Conservation (phyloP, 2,888 invertebrate genomes). For the Perizoma flavofasciatum region DNA sequence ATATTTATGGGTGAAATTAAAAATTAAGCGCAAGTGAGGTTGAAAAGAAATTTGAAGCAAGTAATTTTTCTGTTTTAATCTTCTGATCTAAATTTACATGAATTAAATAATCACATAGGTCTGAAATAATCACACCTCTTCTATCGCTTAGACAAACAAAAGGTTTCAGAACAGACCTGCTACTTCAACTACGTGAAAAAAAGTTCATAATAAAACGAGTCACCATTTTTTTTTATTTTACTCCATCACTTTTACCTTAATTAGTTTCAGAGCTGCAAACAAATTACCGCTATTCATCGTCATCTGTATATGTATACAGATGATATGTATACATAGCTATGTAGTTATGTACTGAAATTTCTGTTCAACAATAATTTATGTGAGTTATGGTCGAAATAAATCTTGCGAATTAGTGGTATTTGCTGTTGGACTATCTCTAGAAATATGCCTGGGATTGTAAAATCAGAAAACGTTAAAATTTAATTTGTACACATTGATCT, state of each 20-base stretch:
- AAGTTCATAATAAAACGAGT: too few relatives aligned
- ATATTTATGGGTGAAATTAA: conserved; percentile 42
- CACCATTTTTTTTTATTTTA: too few relatives aligned
- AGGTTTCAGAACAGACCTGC: too few relatives aligned
- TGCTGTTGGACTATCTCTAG: conserved; percentile 16
- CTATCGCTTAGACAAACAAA: too few relatives aligned
- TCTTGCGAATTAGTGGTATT: conserved; percentile 47
- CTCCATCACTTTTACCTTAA: too few relatives aligned
- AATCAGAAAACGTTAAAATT: conserved; percentile 2
- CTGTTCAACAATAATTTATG: conserved; percentile 57
- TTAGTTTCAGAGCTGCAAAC: conserved; percentile 32
- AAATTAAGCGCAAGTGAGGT: conserved; percentile 40
- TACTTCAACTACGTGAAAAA: too few relatives aligned
- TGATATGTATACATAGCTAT: too few relatives aligned
- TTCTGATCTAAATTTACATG: too few relatives aligned
- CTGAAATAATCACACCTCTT: too few relatives aligned
- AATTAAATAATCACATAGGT: too few relatives aligned
- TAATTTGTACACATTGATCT: too few relatives aligned
- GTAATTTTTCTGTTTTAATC: too few relatives aligned
- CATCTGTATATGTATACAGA: conserved; percentile 51
- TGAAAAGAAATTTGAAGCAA: conserved; percentile 11
- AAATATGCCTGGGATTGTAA: conserved; percentile 12
- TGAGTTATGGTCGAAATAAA: conserved; percentile 56
- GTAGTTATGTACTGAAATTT: conserved; percentile 42
- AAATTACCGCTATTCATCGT: conserved; percentile 55